phyloP scores from a whole-genome alignment of 2,113 vertebrate species.

The Leptocoma aspasia region DNA sequence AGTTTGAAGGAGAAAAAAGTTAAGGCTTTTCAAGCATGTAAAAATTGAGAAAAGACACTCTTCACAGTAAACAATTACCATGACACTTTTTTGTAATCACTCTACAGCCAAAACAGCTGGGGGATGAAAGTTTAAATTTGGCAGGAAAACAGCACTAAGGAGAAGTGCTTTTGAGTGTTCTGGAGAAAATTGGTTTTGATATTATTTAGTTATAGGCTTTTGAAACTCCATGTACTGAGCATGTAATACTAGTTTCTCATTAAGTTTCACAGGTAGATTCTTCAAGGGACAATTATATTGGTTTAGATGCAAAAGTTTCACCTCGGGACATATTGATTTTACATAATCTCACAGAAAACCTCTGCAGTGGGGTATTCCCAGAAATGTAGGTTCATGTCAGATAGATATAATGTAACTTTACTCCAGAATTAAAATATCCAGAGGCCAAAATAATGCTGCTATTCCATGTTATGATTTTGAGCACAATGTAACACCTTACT shows the following conservation, averaged over 20 bases:
- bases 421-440: neutral
- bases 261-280: neutral
- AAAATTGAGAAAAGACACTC: neutral
- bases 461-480: neutral
- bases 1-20: neutral
- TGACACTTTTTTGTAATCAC: conserved; percentile 3
- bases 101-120: conserved; percentile 20
- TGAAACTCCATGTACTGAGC: neutral
- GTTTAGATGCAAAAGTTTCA: neutral
- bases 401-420: neutral
- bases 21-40: neutral
- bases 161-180: conserved; percentile 15
- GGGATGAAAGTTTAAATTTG: conserved; percentile 38
- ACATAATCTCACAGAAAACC: neutral
- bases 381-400: neutral
- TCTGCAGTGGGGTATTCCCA: neutral
- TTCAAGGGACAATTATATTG: neutral
- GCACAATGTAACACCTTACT: neutral
- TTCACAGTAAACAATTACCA: conserved; percentile 39
- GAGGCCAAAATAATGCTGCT: neutral
- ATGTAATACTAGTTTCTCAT: neutral
- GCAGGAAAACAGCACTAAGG: conserved; percentile 12
- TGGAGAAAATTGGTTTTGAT: conserved; percentile 32
- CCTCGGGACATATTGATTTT: neutral
- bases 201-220: neutral